Base-by-base conservation (phyloP, 2,888 invertebrate genomes). In the Athalia cordata region DNA sequence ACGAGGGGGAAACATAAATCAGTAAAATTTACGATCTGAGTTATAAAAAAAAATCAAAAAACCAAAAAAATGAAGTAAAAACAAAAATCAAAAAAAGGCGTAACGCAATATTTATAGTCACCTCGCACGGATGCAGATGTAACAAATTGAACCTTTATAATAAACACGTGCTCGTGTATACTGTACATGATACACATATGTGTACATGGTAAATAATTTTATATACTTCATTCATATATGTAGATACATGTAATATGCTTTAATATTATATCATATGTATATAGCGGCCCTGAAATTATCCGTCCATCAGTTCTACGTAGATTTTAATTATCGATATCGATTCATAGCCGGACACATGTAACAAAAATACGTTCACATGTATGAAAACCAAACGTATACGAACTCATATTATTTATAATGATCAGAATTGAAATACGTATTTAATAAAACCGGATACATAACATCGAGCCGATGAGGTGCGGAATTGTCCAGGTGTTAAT, bases 301-400 rank as follows among this genome's bases (percentile, higher is more conserved):
- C 80, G 78, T 79, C 79, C 49, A 79, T 79, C 79, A 81, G 84
- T 81, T 43, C 9, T 13, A 4, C 1, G 82, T 86, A 89, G 89
- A 89, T 89, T 89, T 89, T 88, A 89, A 89, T 89, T 89, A 89
- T 88, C 89, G 89, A 89, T 89, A 89, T 89, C 87, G 89, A 89
- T 89, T 89, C 88, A 89, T 88, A 85, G 88, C 86, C 88, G 86
- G 86, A 88, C 88, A 87, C 87, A 89, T 88, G 87, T 88, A 88
- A 87, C 88, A 88, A 86, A 82, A 79, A 80, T 55, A 55, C 55
- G 55, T 55, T 3, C n/a, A 11, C 29, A 29, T 29, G 29, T 55
- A 11, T 11, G 3, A n/a, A n/a, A 55, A 4, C n/a, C 55, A 55
- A 11, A 55, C 55, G 4, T 8, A 11, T 11, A 55, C 55, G 83